A percentile compares a stretch with the other conserved stretches of the same genome.
phyloP scores from a whole-genome alignment of 2,797 vertebrate species.

The Podarcis lilfordi region DNA sequence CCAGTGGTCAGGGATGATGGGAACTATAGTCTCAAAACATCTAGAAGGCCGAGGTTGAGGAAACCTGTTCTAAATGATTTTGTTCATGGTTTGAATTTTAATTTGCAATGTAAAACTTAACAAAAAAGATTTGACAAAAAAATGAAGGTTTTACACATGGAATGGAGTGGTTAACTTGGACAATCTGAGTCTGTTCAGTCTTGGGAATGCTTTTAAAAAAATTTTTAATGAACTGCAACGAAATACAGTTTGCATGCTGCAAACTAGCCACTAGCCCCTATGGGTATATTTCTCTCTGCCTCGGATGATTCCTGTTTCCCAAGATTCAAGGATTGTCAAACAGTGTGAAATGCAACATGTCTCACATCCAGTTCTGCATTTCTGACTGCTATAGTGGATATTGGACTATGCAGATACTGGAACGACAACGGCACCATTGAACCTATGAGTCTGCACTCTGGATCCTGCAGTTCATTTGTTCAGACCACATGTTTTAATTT shows the following conservation, averaged over 20 bases:
- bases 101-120: too few species aligned
- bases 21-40: too few species aligned
- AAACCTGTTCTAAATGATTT: too few species aligned
- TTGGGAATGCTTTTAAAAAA: background rate
- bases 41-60: too few species aligned
- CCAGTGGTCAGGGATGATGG: too few species aligned
- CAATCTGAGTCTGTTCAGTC: background rate
- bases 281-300: conserved; percentile 6
- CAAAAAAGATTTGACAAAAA: too few species aligned
- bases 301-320: conserved; percentile 1
- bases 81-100: too few species aligned
- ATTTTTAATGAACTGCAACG: background rate
- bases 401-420: background rate
- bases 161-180: background rate
- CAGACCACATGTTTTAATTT: conserved; percentile 2
- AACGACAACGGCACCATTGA: background rate
- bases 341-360: background rate
- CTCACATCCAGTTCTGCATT: background rate
- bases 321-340: background rate
- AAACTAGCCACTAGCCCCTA: too few species aligned
- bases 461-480: background rate
- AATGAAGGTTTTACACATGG: too few species aligned
- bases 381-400: background rate
- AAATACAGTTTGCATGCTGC: background rate
- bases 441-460: background rate